These are phyloP conservation scores for Acleris laterana DNA, from an alignment of 2,888 invertebrate species.

Conservation along the genomic window DNA sequence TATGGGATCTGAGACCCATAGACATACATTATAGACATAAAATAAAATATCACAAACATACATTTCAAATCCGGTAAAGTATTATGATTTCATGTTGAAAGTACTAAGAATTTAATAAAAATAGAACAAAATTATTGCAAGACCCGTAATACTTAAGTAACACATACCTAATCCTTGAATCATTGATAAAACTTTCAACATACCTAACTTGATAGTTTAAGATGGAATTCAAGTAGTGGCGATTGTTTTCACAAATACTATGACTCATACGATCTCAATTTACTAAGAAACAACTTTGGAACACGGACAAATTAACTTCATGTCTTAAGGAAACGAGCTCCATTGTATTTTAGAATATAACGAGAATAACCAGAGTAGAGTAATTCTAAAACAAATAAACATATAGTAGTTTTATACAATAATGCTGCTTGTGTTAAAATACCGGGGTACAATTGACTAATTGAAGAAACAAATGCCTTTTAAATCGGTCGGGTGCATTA, in stretches of 20 bases:
- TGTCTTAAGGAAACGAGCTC: background rate
- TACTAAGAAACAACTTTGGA: background rate
- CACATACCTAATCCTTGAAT: background rate
- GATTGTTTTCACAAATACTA: background rate
- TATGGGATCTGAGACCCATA: no score
- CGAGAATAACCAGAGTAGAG: background rate
- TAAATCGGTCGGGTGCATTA: constrained; percentile 41
- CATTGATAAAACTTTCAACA: background rate
- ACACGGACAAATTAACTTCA: background rate
- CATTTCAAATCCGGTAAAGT: no score
- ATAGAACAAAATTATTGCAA: background rate
- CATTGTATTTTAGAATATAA: background rate
- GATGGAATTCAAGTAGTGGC: background rate
- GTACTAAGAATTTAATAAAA: no score
- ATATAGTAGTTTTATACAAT: constrained; percentile 13
- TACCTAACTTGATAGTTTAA: background rate
- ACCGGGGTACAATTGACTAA: constrained; percentile 15
- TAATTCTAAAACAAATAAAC: constrained; percentile 33
- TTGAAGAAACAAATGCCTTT: constrained; percentile 20
- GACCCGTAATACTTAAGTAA: background rate
- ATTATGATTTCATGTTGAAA: no score
- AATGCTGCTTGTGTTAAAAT: constrained; percentile 36
- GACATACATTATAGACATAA: no score
- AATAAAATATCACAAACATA: no score
- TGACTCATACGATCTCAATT: background rate